Conservation (phyloP, 2,888 invertebrate species). For the Apodemia zela region DNA sequence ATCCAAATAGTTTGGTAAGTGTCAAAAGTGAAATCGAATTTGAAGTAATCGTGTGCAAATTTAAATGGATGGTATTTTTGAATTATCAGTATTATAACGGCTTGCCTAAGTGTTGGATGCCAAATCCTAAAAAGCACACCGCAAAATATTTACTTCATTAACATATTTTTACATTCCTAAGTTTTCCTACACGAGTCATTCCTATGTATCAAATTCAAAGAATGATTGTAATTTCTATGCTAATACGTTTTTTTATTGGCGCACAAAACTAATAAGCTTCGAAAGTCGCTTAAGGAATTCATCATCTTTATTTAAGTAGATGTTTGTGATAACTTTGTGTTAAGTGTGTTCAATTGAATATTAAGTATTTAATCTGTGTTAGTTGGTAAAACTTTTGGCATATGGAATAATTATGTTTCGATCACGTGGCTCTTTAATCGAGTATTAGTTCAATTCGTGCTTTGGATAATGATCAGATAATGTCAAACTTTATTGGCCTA, state of each 20-base stretch:
- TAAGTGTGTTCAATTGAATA: constrained; percentile 1
- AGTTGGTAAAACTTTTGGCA: neutral
- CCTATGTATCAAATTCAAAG: neutral
- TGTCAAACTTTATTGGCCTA: too few species aligned
- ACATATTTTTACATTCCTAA: constrained; percentile 5
- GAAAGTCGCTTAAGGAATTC: neutral
- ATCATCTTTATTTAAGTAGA: neutral
- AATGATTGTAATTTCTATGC: neutral
- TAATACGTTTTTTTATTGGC: neutral
- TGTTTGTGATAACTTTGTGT: constrained; percentile 5
- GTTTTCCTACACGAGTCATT: neutral
- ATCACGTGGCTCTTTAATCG: neutral
- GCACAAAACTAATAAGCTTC: constrained; percentile 8
- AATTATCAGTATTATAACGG: too few species aligned
- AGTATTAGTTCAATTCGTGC: neutral
- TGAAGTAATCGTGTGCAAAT: too few species aligned
- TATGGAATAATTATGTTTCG: neutral
- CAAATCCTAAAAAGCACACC: neutral
- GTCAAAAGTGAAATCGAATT: too few species aligned
- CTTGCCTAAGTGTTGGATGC: too few species aligned
- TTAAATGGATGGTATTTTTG: too few species aligned
- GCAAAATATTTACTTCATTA: neutral
- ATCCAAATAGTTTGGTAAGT: too few species aligned
- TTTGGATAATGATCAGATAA: too few species aligned
- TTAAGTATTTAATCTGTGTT: neutral